Evolutionary conservation across 2,113 vertebrate genomes (phyloP).

Genomic region (Shinisaurus crocodilurus): DNA sequence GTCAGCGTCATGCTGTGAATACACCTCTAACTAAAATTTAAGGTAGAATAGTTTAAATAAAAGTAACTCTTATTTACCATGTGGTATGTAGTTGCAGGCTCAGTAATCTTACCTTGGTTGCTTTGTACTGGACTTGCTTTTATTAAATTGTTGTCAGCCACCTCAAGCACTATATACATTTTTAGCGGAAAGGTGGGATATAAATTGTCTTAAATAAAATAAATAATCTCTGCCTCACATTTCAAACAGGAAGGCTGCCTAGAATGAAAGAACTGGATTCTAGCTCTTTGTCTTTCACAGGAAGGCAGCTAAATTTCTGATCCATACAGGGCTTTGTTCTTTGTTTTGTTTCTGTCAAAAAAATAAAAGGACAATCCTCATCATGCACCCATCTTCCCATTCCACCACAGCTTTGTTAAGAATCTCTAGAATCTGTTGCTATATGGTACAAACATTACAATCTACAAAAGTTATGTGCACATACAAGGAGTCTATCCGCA

Average conservation of each 20-base stretch:
- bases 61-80: neutral
- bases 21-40: neutral
- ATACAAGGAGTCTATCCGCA: no score
- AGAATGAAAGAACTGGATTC: neutral
- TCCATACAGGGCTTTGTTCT: neutral
- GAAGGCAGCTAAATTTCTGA: neutral
- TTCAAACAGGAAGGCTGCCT: neutral
- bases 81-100: neutral
- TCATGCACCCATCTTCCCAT: neutral
- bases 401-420: neutral
- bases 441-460: neutral
- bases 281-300: neutral
- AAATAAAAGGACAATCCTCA: neutral
- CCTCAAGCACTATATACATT: no score
- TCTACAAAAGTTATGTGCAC: neutral
- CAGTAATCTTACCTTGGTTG: no score
- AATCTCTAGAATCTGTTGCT: neutral
- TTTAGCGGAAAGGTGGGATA: neutral
- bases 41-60: neutral
- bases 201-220: neutral
- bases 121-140: neutral
- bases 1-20: neutral
- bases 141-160: neutral
- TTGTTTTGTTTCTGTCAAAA: neutral
- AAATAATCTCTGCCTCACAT: neutral